These are phyloP conservation scores for Magallana angulata DNA, from an alignment of 1,140 invertebrate genomes.

Conservation along the genomic window DNA sequence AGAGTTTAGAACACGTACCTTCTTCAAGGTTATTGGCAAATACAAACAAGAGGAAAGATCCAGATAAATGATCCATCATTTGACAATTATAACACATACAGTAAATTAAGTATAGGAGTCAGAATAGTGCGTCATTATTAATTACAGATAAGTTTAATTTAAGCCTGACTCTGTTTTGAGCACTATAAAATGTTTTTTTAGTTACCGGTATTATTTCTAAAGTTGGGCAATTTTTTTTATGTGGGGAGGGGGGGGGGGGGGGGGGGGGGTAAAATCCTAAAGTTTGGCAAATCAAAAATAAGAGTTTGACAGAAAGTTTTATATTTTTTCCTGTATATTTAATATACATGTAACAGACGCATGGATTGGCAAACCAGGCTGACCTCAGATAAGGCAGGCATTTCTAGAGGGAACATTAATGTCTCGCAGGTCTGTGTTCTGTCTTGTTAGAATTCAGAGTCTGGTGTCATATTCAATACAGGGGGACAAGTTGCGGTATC, in stretches of 20 bases:
- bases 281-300: not conserved
- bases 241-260: not conserved
- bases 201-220: too few species aligned
- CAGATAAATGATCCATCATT: too few species aligned
- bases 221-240: too few species aligned
- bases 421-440: not conserved
- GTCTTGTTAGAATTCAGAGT: not conserved
- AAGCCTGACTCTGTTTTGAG: too few species aligned
- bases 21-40: too few species aligned
- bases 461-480: slow-evolving; percentile 4
- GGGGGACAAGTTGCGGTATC: not conserved
- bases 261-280: not conserved
- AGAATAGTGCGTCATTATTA: too few species aligned
- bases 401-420: slow-evolving; percentile 10
- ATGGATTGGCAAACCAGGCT: not conserved
- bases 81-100: too few species aligned
- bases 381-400: not conserved
- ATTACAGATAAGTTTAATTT: too few species aligned
- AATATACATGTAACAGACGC: not conserved
- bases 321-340: not conserved
- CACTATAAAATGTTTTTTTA: too few species aligned
- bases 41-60: too few species aligned
- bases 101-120: too few species aligned
- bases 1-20: not conserved
- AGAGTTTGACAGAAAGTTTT: not conserved